A percentile compares a stretch with the other conserved stretches of the same genome.
phyloP scores from a whole-genome alignment of 2,797 vertebrate species.

The Falco columbarius region DNA sequence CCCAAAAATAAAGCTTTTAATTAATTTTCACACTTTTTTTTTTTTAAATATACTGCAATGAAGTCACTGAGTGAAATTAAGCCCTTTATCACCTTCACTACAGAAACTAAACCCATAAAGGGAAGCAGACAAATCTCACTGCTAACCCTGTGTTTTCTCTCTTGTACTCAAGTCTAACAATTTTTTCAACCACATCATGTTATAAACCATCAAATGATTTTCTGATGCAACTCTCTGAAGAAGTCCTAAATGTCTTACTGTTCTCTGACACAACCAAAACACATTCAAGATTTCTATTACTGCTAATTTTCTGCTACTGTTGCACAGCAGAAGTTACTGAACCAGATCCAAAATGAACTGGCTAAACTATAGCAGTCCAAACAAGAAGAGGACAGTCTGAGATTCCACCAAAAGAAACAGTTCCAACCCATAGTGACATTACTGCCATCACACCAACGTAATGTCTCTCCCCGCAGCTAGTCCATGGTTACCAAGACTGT shows the following conservation, averaged over 20 bases:
- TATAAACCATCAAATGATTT: neutral
- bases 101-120: neutral
- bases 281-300: neutral
- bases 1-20: neutral
- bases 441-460: neutral
- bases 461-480: fast-evolving
- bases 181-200: neutral
- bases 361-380: neutral
- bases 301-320: neutral
- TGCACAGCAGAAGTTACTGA: neutral
- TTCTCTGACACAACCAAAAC: neutral
- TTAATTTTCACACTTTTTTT: neutral
- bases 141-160: neutral
- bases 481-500: fast-evolving
- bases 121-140: neutral
- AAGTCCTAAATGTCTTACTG: neutral
- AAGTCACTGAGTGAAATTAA: neutral
- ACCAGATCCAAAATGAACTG: neutral
- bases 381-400: neutral
- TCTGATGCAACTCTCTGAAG: neutral
- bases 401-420: fast-evolving
- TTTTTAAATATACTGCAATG: neutral
- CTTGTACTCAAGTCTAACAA: neutral
- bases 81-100: neutral
- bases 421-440: neutral